Base-by-base conservation (phyloP, 2,888 invertebrate species). In the Escarpia spicata region DNA sequence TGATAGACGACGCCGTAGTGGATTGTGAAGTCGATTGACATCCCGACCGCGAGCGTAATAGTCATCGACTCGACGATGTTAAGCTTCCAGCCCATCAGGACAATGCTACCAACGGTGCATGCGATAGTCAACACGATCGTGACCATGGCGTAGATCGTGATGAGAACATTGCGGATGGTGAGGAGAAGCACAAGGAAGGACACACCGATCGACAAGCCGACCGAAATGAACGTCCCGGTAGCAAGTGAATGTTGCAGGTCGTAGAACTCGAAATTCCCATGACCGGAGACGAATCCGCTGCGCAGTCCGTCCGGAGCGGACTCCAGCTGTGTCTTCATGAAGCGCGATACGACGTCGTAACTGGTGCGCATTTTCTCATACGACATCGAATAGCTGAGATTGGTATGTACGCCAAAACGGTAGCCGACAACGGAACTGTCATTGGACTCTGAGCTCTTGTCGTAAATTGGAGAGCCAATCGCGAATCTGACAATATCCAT, bases 11-110 rank as follows among this genome's bases (percentile, higher is more conserved):
- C 97, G 92, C 98, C 98, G 96, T 98, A 98, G 96, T 99, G 98
- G 92, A 99, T 97, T 96, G 98, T 98, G 96, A 98, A 99, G 97
- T 99, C 99, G 45, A 98, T 98, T 43, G 98, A 98, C 95, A 99
- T 97, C 43, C 99, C 99, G 94, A 99, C 98, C 9, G 98, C 98
- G 12, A 98, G 98, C 26, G 98, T 98, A 93, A 99, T 98, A n/a
- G 98, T 98, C 93, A 98, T 97, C 95, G 99, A 98, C 97, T 99
- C 99, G 94, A 99, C 97, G 94, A 99, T 97, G 97, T 99, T 98
- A 92, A 99, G 97, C 96, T 98, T 98, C 99, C 99, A 99, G 92
- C 98, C 98, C 8, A 96, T 93, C 31, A 96, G 94, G 2, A 97
- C 96, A 91, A 97, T 95, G n/a, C 96, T 94, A 9, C 96, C 97